phyloP scores from a whole-genome alignment of 1,140 invertebrate species.

The Arctopsyche grandis region DNA sequence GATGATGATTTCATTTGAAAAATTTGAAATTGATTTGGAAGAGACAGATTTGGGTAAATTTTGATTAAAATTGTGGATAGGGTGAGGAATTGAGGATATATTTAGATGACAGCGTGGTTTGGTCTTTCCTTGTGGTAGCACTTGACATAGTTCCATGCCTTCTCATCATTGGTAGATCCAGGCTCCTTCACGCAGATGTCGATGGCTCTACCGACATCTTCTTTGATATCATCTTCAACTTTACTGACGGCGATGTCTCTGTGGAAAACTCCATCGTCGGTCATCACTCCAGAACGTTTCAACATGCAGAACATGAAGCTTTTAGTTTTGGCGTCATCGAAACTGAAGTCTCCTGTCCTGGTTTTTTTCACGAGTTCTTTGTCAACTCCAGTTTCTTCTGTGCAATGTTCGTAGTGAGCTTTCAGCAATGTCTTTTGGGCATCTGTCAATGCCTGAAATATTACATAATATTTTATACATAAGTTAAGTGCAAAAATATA shows the following conservation, averaged over 20 bases:
- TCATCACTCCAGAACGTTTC: slow-evolving; percentile 39
- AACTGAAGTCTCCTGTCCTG: slow-evolving; percentile 33
- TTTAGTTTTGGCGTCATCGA: slow-evolving; percentile 41
- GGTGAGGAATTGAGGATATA: neutral
- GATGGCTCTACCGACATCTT: slow-evolving; percentile 43
- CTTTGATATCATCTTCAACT: slow-evolving; percentile 9
- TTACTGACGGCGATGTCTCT: slow-evolving; percentile 43
- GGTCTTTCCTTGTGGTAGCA: slow-evolving; percentile 45
- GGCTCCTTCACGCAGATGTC: slow-evolving; percentile 29
- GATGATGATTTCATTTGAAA: no score
- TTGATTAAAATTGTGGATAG: no score
- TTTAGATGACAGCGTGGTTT: slow-evolving; percentile 40
- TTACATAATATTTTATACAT: neutral
- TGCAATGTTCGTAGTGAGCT: slow-evolving; percentile 24
- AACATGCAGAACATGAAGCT: slow-evolving; percentile 41
- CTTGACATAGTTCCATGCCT: slow-evolving; percentile 39
- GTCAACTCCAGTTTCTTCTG: slow-evolving; percentile 30
- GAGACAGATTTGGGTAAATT: no score
- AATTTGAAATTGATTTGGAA: no score
- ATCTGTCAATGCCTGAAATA: slow-evolving; percentile 42
- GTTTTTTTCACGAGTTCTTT: slow-evolving; percentile 34
- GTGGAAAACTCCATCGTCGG: slow-evolving; percentile 35
- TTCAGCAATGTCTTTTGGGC: slow-evolving; percentile 36
- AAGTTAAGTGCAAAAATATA: neutral
- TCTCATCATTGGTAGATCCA: slow-evolving; percentile 26